A percentile compares a stretch with the other conserved stretches of the same genome.
phyloP scores from a whole-genome alignment of 2,113 vertebrate genomes.

The Pantherophis guttatus region DNA sequence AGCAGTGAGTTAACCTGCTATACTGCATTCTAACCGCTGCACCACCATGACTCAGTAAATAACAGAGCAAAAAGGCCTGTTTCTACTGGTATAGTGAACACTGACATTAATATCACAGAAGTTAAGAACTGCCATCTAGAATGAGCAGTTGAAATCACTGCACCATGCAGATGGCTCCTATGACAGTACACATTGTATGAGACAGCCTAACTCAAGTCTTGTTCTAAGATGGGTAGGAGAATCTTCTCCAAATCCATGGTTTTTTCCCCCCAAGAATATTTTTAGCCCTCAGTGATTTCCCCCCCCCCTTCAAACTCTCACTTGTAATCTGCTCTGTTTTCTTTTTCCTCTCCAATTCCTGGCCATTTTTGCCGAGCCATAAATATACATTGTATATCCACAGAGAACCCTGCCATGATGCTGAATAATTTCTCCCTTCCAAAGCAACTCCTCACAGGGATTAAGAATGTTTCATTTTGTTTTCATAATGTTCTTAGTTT shows the following conservation, averaged over 20 bases:
- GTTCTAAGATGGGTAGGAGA: neutral
- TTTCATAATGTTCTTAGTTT: neutral
- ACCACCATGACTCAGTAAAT: no score
- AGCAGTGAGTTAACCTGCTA: no score
- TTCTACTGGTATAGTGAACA: no score
- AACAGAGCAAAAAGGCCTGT: no score
- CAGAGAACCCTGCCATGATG: neutral
- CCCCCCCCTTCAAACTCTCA: neutral
- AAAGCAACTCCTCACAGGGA: neutral
- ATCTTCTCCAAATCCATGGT: neutral
- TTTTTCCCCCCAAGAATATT: neutral
- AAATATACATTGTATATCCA: neutral
- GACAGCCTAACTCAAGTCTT: neutral
- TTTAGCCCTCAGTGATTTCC: neutral
- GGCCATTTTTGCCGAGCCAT: neutral
- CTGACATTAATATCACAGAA: no score
- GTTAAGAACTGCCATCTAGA: neutral
- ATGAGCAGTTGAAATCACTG: neutral
- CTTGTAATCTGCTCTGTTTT: neutral
- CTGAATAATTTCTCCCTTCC: neutral
- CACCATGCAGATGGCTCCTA: neutral
- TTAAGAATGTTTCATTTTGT: neutral
- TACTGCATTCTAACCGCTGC: no score
- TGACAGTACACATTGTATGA: neutral
- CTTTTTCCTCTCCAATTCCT: neutral